Base-by-base conservation (phyloP, 2,113 vertebrate species). In the Xenopus laevis region DNA sequence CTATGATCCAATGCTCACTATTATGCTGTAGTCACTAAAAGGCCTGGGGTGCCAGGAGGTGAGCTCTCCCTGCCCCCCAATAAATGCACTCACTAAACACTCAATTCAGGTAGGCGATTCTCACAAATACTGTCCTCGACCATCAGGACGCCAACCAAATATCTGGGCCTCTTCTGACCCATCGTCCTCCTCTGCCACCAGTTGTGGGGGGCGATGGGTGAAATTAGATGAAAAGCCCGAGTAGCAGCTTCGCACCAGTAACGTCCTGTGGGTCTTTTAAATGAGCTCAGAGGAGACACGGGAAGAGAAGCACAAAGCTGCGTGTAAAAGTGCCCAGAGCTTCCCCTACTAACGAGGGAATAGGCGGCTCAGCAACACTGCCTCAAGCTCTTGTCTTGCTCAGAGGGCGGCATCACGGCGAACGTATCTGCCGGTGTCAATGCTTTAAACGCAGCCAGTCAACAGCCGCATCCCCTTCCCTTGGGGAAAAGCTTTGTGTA, bases 31-130 rank as follows among this genome's bases (percentile, higher is more conserved):
- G 53, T 58, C 33, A 23, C 45, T 18, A 53, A 5, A 64, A 21
- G 59, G 55, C 62, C 71, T 69, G 33, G 69, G 78, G 68, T 76
- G 45, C 17, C 17, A 79, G 79, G 78, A 62, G 44, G 77, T 65
- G 65, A 20, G 44, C 63, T 59, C 30, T 65, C 50, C 78, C 50
- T 63, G 58, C 33, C 68, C 52, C 68, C 52, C 71, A 1, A 13
- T 13, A 45, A 67, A 44, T 40, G 33, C 53, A 71, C 63, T 57
- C 59, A 23, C 71, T 60, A n/a, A 79, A 59, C 46, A n/a, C 76
- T 33, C 10, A 83, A 8, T 60, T 0, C 13, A 12, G 21, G 21
- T 60, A 23, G 18, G 10, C 21, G 20, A 27, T 11, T 1, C 9
- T 10, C 53, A 46, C n/a, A 10, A 30, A 18, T 0, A 58, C 65